A percentile compares a stretch with the other conserved stretches of the same genome.
phyloP scores from a whole-genome alignment of 1,140 invertebrate species.

The Ostrea edulis region DNA sequence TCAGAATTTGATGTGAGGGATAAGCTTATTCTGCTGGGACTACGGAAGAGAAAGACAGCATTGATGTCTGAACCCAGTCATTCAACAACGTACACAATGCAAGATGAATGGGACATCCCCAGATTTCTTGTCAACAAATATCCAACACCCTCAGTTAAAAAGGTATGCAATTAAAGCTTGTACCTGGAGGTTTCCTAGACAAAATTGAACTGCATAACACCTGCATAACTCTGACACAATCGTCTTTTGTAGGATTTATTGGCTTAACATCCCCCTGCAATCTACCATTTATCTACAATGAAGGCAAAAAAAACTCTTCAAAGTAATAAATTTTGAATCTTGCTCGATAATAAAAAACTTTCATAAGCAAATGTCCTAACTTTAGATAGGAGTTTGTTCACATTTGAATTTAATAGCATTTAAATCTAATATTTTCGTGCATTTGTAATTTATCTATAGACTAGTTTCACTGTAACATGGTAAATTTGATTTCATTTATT shows the following conservation, averaged over 20 bases:
- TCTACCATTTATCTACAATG: too few relatives aligned
- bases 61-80: background rate
- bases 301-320: too few relatives aligned
- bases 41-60: conserved; percentile 13
- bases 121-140: background rate
- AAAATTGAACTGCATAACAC: background rate
- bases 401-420: too few relatives aligned
- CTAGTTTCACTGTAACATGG: too few relatives aligned
- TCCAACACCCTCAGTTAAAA: background rate
- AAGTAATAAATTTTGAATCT: too few relatives aligned
- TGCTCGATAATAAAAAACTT: too few relatives aligned
- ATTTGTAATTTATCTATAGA: too few relatives aligned
- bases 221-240: conserved; percentile 8
- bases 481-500: too few relatives aligned
- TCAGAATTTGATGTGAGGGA: background rate
- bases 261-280: background rate
- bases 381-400: too few relatives aligned
- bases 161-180: background rate
- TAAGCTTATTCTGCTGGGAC: conserved; percentile 11
- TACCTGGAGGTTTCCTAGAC: background rate
- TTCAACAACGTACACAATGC: background rate
- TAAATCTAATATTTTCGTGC: too few relatives aligned
- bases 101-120: background rate
- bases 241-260: background rate
- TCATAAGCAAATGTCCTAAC: too few relatives aligned